Evolutionary conservation across 2,113 vertebrate genomes (phyloP).

Genomic region (Athene noctua): DNA sequence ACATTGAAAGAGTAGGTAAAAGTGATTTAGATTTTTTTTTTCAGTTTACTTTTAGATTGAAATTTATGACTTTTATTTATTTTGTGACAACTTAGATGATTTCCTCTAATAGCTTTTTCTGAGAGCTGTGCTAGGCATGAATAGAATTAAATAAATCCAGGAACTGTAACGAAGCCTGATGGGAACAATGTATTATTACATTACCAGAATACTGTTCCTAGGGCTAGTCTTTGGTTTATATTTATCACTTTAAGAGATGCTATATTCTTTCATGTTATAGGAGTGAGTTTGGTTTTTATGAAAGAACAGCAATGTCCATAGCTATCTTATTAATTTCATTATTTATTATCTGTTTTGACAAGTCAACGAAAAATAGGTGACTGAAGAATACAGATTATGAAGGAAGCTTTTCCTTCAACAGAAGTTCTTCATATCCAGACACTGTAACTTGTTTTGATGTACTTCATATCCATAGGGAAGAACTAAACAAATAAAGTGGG

Average conservation of each 20-base stretch:
- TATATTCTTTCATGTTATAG: not conserved
- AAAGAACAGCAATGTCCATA: not conserved
- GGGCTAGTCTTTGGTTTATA: not conserved
- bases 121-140: not conserved
- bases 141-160: constrained; percentile 46
- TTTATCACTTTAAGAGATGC: not conserved
- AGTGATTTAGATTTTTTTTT: not conserved
- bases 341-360: constrained; percentile 1
- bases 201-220: not conserved
- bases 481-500: not conserved
- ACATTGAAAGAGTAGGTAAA: not conserved
- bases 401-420: not conserved
- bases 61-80: constrained; percentile 19
- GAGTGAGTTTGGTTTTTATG: not conserved
- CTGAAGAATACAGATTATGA: not conserved
- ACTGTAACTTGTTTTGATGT: not conserved
- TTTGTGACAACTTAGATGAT: constrained; percentile 21
- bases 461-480: not conserved
- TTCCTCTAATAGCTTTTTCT: constrained; percentile 12
- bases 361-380: not conserved
- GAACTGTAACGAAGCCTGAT: constrained; percentile 22
- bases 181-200: not conserved
- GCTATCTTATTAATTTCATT: not conserved
- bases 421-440: not conserved
- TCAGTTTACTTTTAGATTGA: not conserved